Percentiles rank a stretch among this genome's conserved stretches.
phyloP scores from a whole-genome alignment of 2,888 invertebrate species.

The Tipula helvola region DNA sequence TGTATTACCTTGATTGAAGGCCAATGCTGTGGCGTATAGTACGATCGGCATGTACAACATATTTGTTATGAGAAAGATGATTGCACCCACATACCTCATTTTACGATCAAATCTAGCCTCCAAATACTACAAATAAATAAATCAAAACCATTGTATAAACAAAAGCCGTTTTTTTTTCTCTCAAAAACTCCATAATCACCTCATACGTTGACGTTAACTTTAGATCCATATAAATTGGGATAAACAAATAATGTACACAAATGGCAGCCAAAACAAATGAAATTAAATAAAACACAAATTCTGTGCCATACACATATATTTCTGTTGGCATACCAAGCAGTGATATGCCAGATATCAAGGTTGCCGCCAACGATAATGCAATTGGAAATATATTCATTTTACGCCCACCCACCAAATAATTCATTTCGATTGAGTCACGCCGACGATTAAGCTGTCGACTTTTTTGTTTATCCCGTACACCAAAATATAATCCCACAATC shows the following conservation, averaged over 20 bases:
- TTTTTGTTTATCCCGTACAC: neutral
- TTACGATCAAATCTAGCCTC: neutral
- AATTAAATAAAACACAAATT: conserved; percentile 47
- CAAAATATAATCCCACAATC: neutral
- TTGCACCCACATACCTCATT: neutral
- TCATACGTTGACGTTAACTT: conserved; percentile 59
- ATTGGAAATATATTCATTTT: neutral
- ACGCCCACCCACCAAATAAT: neutral
- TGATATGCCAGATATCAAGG: conserved; percentile 55
- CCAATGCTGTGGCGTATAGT: neutral
- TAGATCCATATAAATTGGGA: conserved; percentile 56
- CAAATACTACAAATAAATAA: neutral
- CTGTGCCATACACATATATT: conserved; percentile 63
- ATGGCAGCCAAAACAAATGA: conserved; percentile 36
- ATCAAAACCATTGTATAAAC: neutral
- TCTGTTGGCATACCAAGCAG: conserved; percentile 66
- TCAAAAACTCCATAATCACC: conserved; percentile 31
- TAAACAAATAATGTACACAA: conserved; percentile 46
- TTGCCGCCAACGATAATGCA: neutral
- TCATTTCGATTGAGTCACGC: neutral
- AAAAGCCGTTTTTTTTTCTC: neutral
- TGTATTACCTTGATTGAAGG: neutral
- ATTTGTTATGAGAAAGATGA: neutral
- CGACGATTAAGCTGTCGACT: neutral
- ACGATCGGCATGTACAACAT: neutral